Conservation (phyloP, 2,113 vertebrate genomes). For the Coptodon bakossiorum region DNA sequence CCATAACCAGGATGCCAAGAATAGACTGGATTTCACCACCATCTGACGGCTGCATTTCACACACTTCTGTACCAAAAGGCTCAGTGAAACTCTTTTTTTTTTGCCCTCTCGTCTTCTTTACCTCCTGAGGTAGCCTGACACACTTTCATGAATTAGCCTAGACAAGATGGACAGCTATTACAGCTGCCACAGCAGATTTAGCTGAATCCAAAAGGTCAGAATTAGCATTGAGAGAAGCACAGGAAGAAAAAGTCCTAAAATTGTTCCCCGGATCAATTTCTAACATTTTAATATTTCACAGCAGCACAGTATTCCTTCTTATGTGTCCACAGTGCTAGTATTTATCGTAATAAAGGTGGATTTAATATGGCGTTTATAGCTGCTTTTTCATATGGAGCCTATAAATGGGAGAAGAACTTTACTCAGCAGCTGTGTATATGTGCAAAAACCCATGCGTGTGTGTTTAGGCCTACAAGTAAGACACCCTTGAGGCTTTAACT, state of each 20-base stretch:
- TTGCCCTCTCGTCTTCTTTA: not conserved
- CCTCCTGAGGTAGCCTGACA: constrained; percentile 53
- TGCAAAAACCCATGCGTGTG: constrained; percentile 25
- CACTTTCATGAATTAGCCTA: constrained; percentile 62
- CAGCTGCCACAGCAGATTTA: constrained; percentile 57
- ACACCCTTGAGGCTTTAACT: constrained; percentile 24
- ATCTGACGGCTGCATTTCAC: constrained; percentile 35
- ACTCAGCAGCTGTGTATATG: constrained; percentile 12
- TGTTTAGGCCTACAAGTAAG: constrained; percentile 38
- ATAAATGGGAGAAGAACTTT: constrained; percentile 19
- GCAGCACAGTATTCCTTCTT: constrained; percentile 13
- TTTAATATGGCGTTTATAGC: constrained; percentile 43
- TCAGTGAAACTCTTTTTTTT: not conserved
- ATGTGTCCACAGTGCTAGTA: constrained; percentile 20
- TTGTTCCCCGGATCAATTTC: constrained; percentile 11
- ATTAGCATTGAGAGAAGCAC: constrained; percentile 39
- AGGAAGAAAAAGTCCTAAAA: constrained; percentile 19
- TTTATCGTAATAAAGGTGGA: constrained; percentile 50
- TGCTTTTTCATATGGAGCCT: constrained; percentile 5
- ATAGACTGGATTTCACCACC: constrained; percentile 4
- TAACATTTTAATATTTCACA: constrained; percentile 41
- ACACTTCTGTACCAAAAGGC: constrained; percentile 22
- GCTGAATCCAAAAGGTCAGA: constrained; percentile 62
- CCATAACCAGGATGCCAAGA: not conserved
- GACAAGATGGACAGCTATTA: constrained; percentile 50